Evolutionary conservation across 1,140 invertebrate genomes (phyloP).

Genomic region (Bathynomus jamesi): DNA sequence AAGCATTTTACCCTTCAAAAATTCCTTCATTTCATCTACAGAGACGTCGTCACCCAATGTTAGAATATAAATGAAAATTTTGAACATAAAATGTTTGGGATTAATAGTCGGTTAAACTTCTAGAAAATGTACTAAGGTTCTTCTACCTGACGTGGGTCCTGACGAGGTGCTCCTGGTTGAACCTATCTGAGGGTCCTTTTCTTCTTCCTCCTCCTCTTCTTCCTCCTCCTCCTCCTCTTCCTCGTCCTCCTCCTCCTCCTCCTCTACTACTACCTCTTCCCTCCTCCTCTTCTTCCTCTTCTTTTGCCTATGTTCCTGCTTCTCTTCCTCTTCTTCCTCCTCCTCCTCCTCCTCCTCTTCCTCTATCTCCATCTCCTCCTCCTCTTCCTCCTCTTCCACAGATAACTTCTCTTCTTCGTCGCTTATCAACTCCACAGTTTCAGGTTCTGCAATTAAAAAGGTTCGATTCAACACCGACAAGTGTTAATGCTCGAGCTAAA

Average conservation of each 20-base stretch:
- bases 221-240: not conserved
- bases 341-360: not conserved
- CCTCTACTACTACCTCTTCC: not conserved
- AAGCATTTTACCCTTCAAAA: too few species aligned
- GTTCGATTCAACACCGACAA: too few species aligned
- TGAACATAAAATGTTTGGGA: too few species aligned
- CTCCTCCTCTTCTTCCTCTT: not conserved
- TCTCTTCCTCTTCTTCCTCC: not conserved
- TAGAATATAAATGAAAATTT: too few species aligned
- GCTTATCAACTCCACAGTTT: not conserved
- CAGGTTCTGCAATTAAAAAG: not conserved
- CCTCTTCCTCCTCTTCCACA: not conserved
- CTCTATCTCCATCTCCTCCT: not conserved
- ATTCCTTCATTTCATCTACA: too few species aligned
- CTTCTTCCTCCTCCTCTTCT: not conserved
- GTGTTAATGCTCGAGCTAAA: too few species aligned
- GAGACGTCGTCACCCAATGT: too few species aligned
- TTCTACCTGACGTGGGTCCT: too few species aligned
- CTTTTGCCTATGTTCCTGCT: not conserved
- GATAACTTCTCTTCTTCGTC: not conserved
- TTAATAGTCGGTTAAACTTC: too few species aligned
- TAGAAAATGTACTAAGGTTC: too few species aligned
- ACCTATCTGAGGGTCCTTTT: too few species aligned
- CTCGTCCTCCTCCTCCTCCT: not conserved
- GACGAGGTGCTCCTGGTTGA: too few species aligned